Base-by-base conservation (phyloP, 1,140 invertebrate genomes). In the Aphidius gifuensis region DNA sequence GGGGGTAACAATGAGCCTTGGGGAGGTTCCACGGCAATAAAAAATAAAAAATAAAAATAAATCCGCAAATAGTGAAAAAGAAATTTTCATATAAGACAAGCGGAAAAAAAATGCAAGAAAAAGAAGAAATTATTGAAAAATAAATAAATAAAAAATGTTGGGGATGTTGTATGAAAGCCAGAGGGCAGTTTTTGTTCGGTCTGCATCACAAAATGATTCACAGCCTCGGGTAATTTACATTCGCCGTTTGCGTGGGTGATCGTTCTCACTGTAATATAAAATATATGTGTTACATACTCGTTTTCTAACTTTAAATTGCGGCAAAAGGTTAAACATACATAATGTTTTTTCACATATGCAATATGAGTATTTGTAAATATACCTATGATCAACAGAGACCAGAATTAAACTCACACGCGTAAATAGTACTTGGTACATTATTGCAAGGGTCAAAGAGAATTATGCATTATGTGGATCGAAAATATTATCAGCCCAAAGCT, bases 211-310 rank as follows among this genome's bases (percentile, higher is more conserved):
- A 73, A 75, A 81, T 80, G 79, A 81, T 81, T 80, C 78, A 79
- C 71, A 77, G 79, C 78, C 78, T 74, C 67, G 71, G 77, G 79
- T 79, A 77, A 79, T 80, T 80, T 78, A 79, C 71, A 74, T 72
- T 76, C 74, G 73, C 71, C 4, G 23, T 32, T 79, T 79, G 79
- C 78, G 79, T 80, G 78, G 79, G 79, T 78, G 78, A 80, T 78
- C 76, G 71, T 55, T 64, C 66, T 61, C 69, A 65, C 68, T 66
- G 58, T 66, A 70, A 64, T 66, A 63, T 61, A 53, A 56, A 67
- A 66, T 66, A 72, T 67, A 69, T 68, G 40, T 62, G 60, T 64
- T 68, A 53, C 56, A 56, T 60, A 50, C 61, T 55, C 64, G 63
- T 66, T 64, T 67, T 53, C 64, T 53, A 54, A 39, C 21, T 21